Base-by-base conservation (phyloP, 2,113 vertebrate genomes). In the Ptilonorhynchus violaceus region DNA sequence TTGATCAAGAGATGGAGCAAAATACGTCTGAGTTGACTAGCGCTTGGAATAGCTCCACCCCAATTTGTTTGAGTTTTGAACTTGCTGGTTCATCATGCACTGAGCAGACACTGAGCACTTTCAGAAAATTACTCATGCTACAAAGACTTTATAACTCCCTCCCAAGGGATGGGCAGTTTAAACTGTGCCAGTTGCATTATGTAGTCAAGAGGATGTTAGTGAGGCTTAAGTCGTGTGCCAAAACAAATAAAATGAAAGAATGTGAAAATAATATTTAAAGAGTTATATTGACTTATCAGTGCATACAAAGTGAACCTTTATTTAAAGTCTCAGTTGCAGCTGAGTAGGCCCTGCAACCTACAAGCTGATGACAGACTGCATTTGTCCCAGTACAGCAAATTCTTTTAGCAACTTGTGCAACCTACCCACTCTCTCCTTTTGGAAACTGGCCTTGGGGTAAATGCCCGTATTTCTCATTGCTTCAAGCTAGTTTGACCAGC, bases 1-100 rank as follows among this genome's bases (percentile, higher is more conserved):
- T 59, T 68, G 66, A 79, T 89, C 62, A 82, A 82, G 49, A 67
- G 19, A 87, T 89, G 44, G 28, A 91, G 58, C 44, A 88, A 85
- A 85, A 66, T 27, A 21, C 6, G 66, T 89, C 47, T 87, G 74
- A 75, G 35, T 46, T 83, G 85, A 73, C 58, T 44, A 42, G 28
- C 15, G 31, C 49, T 79, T 58, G 42, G 58, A 89, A 68, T 37
- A 49, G 25, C 18, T 87, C 27, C 80, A 60, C 35, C 21, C 28
- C 67, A 46, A 50, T 59, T 91, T 62, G 37, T 80, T 52, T 91
- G 73, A 87, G 22, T 63, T 91, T 87, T 82, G 53, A 52, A 76
- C n/a, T 52, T 30, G 27, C 31, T 90, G 37, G 13, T 47, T 88
- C 73, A 46, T 33, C 52, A 41, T 7, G 13, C 6, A 8, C 16